Evolutionary conservation across 1,140 invertebrate genomes (phyloP).

Genomic region (Atta cephalotes): DNA sequence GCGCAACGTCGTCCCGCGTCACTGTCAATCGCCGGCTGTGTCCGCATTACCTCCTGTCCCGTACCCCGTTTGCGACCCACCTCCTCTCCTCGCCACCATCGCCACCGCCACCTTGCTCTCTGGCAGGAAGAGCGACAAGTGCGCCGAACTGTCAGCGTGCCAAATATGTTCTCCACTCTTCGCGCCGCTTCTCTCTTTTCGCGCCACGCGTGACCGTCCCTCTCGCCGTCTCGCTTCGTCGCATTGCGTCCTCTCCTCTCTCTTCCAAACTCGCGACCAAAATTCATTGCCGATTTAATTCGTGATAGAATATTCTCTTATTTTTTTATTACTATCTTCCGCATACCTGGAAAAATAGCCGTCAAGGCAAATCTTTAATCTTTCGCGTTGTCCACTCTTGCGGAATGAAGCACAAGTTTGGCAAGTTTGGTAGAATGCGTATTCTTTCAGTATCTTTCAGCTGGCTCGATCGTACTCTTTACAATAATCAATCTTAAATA

Average conservation of each 20-base stretch:
- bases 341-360: constrained; percentile 13
- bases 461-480: background rate
- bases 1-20: constrained; percentile 74
- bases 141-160: constrained; percentile 77
- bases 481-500: constrained; percentile 5
- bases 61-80: constrained; percentile 30
- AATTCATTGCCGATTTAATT: constrained; percentile 22
- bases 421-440: background rate
- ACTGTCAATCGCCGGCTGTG: constrained; percentile 75
- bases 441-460: background rate
- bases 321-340: background rate
- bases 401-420: background rate
- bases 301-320: background rate
- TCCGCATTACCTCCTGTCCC: background rate
- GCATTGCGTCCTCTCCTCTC: background rate
- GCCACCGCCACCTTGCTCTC: constrained; percentile 31
- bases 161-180: constrained; percentile 69
- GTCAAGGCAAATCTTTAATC: background rate
- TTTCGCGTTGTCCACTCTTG: background rate
- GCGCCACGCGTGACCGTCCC: constrained; percentile 7
- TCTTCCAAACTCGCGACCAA: constrained; percentile 9
- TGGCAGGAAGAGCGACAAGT: constrained; percentile 73
- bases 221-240: constrained; percentile 1
- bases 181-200: constrained; percentile 56
- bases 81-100: constrained; percentile 32